Evolutionary conservation across 1,140 invertebrate species (phyloP).

Genomic region (Hyles vespertilio): DNA sequence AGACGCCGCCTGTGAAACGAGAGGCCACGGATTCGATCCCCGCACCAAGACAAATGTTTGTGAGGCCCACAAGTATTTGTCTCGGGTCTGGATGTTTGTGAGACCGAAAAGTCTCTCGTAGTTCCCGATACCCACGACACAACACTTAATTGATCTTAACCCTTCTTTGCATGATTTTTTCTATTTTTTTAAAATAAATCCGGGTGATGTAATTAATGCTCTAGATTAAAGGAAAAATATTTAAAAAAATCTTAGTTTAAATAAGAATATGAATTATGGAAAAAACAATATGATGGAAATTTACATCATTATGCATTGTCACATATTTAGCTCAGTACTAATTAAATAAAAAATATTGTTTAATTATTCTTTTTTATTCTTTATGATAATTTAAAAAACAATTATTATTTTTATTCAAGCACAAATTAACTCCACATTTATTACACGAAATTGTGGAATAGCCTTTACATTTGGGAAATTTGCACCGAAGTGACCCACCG

Average conservation of each 20-base stretch:
- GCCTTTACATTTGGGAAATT: too few species aligned
- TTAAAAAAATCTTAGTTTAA: constrained; percentile 15
- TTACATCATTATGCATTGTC: constrained; percentile 23
- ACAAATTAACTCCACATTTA: too few species aligned
- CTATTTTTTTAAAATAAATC: constrained; percentile 34
- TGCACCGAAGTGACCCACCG: too few species aligned
- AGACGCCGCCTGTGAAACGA: too few species aligned
- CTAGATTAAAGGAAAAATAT: constrained; percentile 21
- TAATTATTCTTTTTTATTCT: constrained; percentile 26
- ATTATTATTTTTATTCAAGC: constrained; percentile 23
- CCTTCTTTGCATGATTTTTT: constrained; percentile 35
- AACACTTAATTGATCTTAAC: too few species aligned
- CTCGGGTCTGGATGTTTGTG: too few species aligned
- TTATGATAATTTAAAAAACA: constrained; percentile 42
- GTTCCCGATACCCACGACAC: too few species aligned
- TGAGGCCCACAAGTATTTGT: too few species aligned
- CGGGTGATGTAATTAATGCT: constrained; percentile 31
- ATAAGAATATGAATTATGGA: constrained; percentile 17
- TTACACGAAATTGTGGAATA: too few species aligned
- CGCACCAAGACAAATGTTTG: too few species aligned
- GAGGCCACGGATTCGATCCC: too few species aligned
- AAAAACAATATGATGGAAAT: constrained; percentile 36
- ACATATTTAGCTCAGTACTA: constrained; percentile 37
- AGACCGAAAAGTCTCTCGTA: too few species aligned
- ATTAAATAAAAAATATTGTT: constrained; percentile 30